Conservation (phyloP, 2,888 invertebrate species). For the Lasioglossum pauxillum region DNA sequence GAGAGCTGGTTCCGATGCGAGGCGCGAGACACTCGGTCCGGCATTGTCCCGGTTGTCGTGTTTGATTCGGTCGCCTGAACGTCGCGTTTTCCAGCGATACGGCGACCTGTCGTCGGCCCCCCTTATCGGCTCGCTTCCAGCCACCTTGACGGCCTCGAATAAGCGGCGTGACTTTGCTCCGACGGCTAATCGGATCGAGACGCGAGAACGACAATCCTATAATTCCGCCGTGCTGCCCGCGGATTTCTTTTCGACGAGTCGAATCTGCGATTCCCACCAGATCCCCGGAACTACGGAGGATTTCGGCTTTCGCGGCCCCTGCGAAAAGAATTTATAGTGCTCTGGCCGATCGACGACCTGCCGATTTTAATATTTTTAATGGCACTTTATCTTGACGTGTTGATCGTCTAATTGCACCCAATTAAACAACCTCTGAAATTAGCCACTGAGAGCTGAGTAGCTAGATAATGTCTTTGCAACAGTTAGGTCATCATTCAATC, state of each 20-base stretch:
- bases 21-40: slow-evolving; percentile 24
- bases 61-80: slow-evolving; percentile 40
- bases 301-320: background rate
- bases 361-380: background rate
- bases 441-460: no score
- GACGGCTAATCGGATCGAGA: slow-evolving; percentile 69
- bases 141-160: slow-evolving; percentile 58
- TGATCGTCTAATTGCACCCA: no score
- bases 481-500: no score
- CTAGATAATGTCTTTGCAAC: no score
- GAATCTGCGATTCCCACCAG: background rate
- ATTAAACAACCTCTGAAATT: no score
- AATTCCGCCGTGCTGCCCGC: slow-evolving; percentile 46
- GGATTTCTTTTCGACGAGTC: slow-evolving; percentile 4
- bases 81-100: slow-evolving; percentile 57
- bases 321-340: background rate
- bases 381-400: no score
- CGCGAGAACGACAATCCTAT: slow-evolving; percentile 60
- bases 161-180: slow-evolving; percentile 62
- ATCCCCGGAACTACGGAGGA: background rate
- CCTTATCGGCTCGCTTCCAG: slow-evolving; percentile 67
- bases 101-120: slow-evolving; percentile 46
- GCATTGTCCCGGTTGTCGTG: slow-evolving; percentile 48
- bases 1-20: slow-evolving; percentile 10
- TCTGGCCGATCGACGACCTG: background rate